phyloP scores from a whole-genome alignment of 2,888 invertebrate genomes.

The Trichogramma dendrolimi region DNA sequence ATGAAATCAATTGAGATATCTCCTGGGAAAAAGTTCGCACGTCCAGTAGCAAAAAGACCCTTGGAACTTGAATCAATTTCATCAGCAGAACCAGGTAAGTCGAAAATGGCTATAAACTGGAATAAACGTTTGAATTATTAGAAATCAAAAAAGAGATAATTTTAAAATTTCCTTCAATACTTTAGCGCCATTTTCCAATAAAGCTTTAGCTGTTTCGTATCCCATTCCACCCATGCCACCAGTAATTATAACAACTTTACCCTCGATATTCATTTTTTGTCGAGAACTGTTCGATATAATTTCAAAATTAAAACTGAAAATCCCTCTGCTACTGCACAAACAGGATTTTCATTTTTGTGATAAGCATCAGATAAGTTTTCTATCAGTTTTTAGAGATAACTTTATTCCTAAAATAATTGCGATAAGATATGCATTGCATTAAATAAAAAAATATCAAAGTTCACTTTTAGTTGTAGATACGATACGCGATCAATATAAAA shows the following conservation, averaged over 20 bases:
- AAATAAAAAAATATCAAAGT: too few species aligned
- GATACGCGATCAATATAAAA: too few species aligned
- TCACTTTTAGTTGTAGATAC: too few species aligned
- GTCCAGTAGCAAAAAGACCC: conserved; percentile 52
- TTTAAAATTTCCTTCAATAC: conserved; percentile 22
- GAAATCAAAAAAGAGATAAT: neutral
- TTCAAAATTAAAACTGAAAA: too few species aligned
- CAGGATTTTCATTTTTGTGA: too few species aligned
- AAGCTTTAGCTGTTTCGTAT: conserved; percentile 51
- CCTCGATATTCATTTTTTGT: conserved; percentile 31
- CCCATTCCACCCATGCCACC: conserved; percentile 59
- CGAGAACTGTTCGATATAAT: neutral
- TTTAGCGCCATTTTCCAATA: conserved; percentile 51
- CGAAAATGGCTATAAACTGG: conserved; percentile 47
- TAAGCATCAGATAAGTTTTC: too few species aligned
- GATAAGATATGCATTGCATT: too few species aligned
- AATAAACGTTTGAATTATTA: conserved; percentile 5
- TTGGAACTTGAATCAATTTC: conserved; percentile 50
- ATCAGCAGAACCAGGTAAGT: conserved; percentile 48
- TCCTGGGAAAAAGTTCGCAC: conserved; percentile 53
- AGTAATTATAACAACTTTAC: conserved; percentile 47
- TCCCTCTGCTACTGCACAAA: too few species aligned
- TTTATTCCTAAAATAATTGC: too few species aligned
- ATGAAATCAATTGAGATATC: conserved; percentile 54
- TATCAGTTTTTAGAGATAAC: too few species aligned